Evolutionary conservation across 2,888 invertebrate genomes (phyloP), one percentile per base, ranked within the genome.

Genomic region (Heliconius ethilla): DNA sequence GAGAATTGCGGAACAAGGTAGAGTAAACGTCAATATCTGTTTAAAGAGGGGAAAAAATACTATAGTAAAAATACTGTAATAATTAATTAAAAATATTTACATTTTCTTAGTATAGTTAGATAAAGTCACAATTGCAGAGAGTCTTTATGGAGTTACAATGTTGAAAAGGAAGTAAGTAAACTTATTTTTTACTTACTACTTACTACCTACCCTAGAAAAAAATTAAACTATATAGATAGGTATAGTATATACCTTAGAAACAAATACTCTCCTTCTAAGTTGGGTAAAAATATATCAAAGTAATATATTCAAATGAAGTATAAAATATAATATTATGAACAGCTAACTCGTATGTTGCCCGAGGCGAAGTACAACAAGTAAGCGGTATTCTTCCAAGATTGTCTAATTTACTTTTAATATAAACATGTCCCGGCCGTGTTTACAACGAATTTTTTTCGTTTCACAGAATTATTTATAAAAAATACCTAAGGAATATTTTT

Each of bases 341-440:
- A 69, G 45, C 69, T 40, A 40, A 69, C 40, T 40, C n/a, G 25
- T 69, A 15, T 2, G 67, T n/a, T 6, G 10, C 67, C 25, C 13
- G 22, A 69, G 9, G 69, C 69, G 25, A 27, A 40, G 40, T 37
- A 40, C n/a, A n/a, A 67, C 10, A 67, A 37, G 25, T 45, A 45
- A 45, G 45, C 25, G n/a, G 37, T 37, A 69, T 40, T 45, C 25
- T 25, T n/a, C 25, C 40, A 40, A 69, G 3, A 45, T 45, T 25
- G 37, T 45, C 25, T 45, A 69, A 69, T 69, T 69, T 69, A 27
- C 9, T 69, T 69, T 69, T 69, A 25, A 69, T 45, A 40, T 7
- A 69, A 63, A 45, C 40, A 37, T 40, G 67, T 40, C 37, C 25
- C n/a, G n/a, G 45, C 25, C 69, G 1, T 27, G 40, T 25, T 45